A percentile compares a stretch with the other conserved stretches of the same genome.
Evolutionary conservation across 1,140 invertebrate genomes (phyloP).

Genomic region (Hydropsyche tenuis): DNA sequence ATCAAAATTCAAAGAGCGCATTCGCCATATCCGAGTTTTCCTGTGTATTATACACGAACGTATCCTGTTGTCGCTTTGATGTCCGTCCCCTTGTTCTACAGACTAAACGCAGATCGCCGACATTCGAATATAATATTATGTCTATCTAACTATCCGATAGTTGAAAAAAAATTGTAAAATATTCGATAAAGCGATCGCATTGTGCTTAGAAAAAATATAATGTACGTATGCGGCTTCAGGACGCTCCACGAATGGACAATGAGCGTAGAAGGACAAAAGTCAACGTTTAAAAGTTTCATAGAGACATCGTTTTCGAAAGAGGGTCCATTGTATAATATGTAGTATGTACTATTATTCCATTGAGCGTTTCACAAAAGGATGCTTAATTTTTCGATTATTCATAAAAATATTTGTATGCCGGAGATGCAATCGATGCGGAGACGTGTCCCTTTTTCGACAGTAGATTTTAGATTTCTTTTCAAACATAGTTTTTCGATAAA

Average conservation of each 20-base stretch:
- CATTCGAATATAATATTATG: neutral
- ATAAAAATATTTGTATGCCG: neutral
- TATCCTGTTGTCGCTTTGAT: too few relatives aligned
- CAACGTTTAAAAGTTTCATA: neutral
- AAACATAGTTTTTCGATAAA: too few relatives aligned
- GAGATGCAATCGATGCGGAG: neutral
- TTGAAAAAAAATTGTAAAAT: neutral
- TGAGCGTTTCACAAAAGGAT: neutral
- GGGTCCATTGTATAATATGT: neutral
- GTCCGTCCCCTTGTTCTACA: neutral
- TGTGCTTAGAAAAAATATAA: slow-evolving; percentile 22
- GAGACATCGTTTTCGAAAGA: neutral
- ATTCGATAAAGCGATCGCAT: slow-evolving; percentile 5
- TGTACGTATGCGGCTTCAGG: neutral
- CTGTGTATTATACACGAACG: too few relatives aligned
- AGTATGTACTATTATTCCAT: neutral
- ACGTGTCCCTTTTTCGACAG: neutral
- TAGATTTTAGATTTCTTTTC: too few relatives aligned
- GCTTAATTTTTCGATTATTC: neutral
- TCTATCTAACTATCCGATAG: neutral
- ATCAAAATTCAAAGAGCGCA: too few relatives aligned
- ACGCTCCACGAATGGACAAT: slow-evolving; percentile 26
- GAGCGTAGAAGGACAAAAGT: slow-evolving; percentile 19
- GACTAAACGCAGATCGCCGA: neutral
- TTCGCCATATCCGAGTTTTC: too few relatives aligned